Conservation (phyloP, 1,140 invertebrate species). For the Bombus ignitus region DNA sequence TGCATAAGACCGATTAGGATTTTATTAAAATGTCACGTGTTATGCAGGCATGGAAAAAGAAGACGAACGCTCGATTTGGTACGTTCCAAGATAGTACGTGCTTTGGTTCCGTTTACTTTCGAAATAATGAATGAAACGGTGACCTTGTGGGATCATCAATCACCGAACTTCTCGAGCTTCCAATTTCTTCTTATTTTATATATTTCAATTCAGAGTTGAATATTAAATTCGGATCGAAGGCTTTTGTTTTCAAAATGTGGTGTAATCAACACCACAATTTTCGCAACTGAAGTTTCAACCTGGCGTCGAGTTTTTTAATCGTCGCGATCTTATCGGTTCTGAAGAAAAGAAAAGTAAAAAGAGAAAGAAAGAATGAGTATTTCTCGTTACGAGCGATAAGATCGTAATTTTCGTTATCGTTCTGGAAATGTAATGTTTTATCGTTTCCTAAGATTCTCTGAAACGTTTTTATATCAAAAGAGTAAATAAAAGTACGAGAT, state of each 20-base stretch:
- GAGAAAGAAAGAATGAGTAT: not conserved
- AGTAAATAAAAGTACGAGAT: too few relatives aligned
- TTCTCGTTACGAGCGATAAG: slow-evolving; percentile 4
- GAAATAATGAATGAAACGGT: not conserved
- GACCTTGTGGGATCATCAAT: not conserved
- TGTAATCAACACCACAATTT: not conserved
- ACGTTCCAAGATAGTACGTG: not conserved
- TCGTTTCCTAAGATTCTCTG: not conserved
- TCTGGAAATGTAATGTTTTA: slow-evolving; percentile 37
- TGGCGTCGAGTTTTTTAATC: not conserved
- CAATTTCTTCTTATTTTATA: not conserved
- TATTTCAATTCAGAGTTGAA: not conserved
- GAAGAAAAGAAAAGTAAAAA: not conserved
- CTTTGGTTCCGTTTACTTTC: too few relatives aligned
- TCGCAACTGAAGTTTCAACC: not conserved
- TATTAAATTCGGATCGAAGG: not conserved
- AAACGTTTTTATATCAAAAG: not conserved
- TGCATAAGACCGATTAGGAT: too few relatives aligned
- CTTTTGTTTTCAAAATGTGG: not conserved
- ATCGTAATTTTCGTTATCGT: slow-evolving; percentile 26
- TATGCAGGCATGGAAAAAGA: not conserved
- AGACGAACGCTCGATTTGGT: too few relatives aligned
- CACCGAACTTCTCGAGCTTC: not conserved
- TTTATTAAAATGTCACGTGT: not conserved
- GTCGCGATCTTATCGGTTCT: slow-evolving; percentile 3